A percentile compares a stretch with the other conserved stretches of the same genome.
Conservation (phyloP, 1,140 invertebrate genomes). For the Tenebrio molitor region DNA sequence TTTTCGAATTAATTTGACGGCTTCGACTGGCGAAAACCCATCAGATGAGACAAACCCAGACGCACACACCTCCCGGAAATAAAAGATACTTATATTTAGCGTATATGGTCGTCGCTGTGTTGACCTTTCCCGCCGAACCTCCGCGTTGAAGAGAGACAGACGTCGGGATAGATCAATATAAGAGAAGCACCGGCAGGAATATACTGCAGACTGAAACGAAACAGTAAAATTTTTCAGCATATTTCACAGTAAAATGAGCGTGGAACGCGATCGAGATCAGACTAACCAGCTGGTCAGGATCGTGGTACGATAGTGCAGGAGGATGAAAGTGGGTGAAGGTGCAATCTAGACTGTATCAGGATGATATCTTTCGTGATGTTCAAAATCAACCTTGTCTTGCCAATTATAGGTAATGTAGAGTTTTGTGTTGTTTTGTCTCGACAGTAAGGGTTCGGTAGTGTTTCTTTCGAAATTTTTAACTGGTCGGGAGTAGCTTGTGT, state of each 20-base stretch:
- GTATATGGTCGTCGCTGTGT: too few species aligned
- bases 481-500: not conserved
- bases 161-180: conserved; percentile 39
- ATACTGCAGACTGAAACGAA: conserved; percentile 13
- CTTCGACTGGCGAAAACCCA: too few species aligned
- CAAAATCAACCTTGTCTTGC: conserved; percentile 10
- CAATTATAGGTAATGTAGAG: conserved; percentile 38
- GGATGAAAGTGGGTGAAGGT: not conserved
- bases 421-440: not conserved
- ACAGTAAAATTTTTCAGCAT: conserved; percentile 1
- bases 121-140: not conserved
- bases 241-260: conserved; percentile 9
- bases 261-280: not conserved
- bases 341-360: not conserved
- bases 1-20: too few species aligned
- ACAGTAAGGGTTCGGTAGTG: too few species aligned
- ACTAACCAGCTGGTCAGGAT: conserved; percentile 1
- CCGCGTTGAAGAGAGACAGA: conserved; percentile 27
- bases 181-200: conserved; percentile 28
- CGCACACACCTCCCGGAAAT: too few species aligned
- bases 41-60: too few species aligned
- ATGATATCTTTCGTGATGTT: conserved; percentile 11
- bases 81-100: too few species aligned
- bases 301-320: conserved; percentile 10
- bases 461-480: not conserved